Evolutionary conservation across 2,113 vertebrate species (phyloP), one percentile per base, ranked within the genome.

Genomic region (Nymphicus hollandicus): DNA sequence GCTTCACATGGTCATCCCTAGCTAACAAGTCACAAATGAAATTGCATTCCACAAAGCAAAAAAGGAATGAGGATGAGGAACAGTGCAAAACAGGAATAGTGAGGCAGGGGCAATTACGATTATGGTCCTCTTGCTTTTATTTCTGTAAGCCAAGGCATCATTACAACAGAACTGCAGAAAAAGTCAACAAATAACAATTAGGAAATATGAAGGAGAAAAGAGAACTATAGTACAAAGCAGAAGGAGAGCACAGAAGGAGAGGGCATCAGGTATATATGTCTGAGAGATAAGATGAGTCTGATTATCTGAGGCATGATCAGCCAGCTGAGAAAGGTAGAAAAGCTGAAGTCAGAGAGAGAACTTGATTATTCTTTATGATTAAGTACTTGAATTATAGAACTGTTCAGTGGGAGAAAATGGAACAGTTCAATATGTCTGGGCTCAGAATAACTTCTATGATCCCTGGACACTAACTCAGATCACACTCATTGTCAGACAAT

Each of bases 331-430:
- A 87, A 92, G 76, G n/a, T 31, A 58, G 80, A 68, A 89, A 86
- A 52, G 41, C 41, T 44, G n/a, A 82, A 93, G 55, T 43, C 55
- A 43, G 82, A 65, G 52, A 84, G 52, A 77, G 49, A 76, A 86
- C 61, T 94, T 96, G 89, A 87, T 96, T 91, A 88, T 56, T 92
- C 89, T 95, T 93, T 90, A 72, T 95, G 94, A 96, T 93, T 92
- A 96, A 96, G 73, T 84, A 60, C 72, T 96, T 91, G 89, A 96
- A 96, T 96, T 94, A 96, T 81, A 88, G 89, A 89, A 71, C 66
- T 58, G 12, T 91, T 94, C 93, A 94, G 79, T 66, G 46, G 29
- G 71, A 94, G 92, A 95, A 97, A 96, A 96, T 82, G 78, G 80
- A 96, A 56, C 73, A 56, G 70, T 88, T 95, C 94, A 72, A 55